phyloP scores from a whole-genome alignment of 64 coral and sea anemone genomes.

The Astreopora myriophthalma region DNA sequence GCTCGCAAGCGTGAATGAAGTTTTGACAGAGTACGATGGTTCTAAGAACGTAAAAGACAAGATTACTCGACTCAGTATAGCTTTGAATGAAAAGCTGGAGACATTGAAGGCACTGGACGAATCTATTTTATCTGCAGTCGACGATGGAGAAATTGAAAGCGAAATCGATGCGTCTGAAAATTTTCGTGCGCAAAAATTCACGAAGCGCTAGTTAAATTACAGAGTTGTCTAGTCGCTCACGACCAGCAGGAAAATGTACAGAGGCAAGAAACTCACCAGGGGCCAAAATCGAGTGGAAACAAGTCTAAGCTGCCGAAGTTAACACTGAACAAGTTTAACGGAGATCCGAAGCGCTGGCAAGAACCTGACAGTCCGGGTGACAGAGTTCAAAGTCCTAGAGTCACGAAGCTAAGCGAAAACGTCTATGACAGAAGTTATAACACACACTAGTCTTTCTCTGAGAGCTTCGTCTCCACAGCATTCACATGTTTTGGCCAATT shows the following conservation, averaged over 20 bases:
- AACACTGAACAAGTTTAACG: too few relatives aligned
- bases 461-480: slow-evolving; percentile 19
- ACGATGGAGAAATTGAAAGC: neutral
- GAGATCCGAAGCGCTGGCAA: too few relatives aligned
- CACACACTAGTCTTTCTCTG: slow-evolving; percentile 31
- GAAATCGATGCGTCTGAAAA: neutral
- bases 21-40: neutral
- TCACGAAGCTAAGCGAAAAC: too few relatives aligned
- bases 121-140: neutral
- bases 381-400: too few relatives aligned
- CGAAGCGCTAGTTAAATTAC: neutral
- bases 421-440: neutral
- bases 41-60: neutral
- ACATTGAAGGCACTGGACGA: neutral
- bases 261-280: too few relatives aligned
- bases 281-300: too few relatives aligned
- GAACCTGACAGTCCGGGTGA: too few relatives aligned
- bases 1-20: neutral
- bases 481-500: slow-evolving; percentile 8
- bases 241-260: too few relatives aligned
- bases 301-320: too few relatives aligned
- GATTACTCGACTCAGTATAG: neutral
- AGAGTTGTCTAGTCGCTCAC: neutral
- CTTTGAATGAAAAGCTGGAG: neutral
- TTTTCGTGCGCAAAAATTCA: neutral